These are phyloP conservation scores for Coranthus polyacanthus DNA, from an alignment of 2,797 vertebrate species.

Conservation along the genomic window DNA sequence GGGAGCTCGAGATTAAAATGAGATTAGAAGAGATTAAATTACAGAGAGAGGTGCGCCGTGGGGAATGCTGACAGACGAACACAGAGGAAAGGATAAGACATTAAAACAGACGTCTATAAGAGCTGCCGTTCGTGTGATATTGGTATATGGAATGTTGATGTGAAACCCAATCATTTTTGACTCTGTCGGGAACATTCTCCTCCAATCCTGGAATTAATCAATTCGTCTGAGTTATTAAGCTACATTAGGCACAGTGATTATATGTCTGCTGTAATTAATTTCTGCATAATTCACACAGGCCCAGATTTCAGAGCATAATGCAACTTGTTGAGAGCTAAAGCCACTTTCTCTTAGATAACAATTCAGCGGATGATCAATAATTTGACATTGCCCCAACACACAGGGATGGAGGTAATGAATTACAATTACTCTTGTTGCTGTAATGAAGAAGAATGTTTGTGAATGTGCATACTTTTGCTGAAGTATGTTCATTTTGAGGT, in stretches of 20 bases:
- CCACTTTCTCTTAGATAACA: background rate
- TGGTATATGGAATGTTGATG: slow-evolving; percentile 39
- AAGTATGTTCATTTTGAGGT: no score
- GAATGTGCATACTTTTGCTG: no score
- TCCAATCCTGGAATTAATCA: slow-evolving; percentile 59
- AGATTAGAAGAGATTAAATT: slow-evolving; percentile 27
- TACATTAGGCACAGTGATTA: slow-evolving; percentile 65
- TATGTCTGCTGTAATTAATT: slow-evolving; percentile 54
- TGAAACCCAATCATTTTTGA: slow-evolving; percentile 50
- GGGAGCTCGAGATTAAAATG: slow-evolving; percentile 10
- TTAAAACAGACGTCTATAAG: background rate
- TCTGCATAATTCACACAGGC: slow-evolving; percentile 52
- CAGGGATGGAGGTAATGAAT: background rate
- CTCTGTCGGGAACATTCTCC: slow-evolving; percentile 33
- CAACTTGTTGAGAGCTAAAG: slow-evolving; percentile 18
- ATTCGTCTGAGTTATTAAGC: slow-evolving; percentile 65
- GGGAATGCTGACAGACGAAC: background rate
- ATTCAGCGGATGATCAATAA: slow-evolving; percentile 13
- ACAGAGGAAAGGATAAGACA: slow-evolving; percentile 7
- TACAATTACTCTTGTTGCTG: no score
- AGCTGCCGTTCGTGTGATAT: slow-evolving; percentile 9
- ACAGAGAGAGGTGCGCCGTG: background rate
- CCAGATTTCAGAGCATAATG: slow-evolving; percentile 15
- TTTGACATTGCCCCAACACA: background rate
- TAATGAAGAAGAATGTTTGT: no score